phyloP scores from a whole-genome alignment of 2,888 invertebrate genomes.

The Lathronympha strigana region DNA sequence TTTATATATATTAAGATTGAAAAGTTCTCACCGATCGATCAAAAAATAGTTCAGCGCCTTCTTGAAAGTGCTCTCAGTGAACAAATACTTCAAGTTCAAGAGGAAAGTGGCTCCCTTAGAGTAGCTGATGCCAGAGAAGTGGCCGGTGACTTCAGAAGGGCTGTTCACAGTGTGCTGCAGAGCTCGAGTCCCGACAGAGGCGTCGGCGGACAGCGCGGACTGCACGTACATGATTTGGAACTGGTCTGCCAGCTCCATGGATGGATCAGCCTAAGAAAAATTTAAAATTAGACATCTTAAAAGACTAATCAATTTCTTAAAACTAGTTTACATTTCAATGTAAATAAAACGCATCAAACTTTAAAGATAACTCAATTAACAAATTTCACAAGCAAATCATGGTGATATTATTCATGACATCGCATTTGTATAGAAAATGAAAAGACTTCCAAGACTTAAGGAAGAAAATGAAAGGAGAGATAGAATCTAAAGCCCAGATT shows the following conservation, averaged over 20 bases:
- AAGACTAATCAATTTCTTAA: too few species aligned
- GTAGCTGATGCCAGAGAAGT: slow-evolving; percentile 88
- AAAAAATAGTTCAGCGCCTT: slow-evolving; percentile 83
- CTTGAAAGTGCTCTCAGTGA: slow-evolving; percentile 83
- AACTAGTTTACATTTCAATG: too few species aligned
- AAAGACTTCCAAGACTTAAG: too few species aligned
- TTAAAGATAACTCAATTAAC: too few species aligned
- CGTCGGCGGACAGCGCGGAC: slow-evolving; percentile 79
- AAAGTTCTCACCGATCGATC: slow-evolving; percentile 65
- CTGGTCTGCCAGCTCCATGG: slow-evolving; percentile 86
- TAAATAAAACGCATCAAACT: too few species aligned
- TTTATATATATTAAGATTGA: too few species aligned
- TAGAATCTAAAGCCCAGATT: too few species aligned
- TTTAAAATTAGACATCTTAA: background rate
- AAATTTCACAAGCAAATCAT: too few species aligned
- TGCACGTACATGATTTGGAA: slow-evolving; percentile 89
- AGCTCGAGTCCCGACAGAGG: slow-evolving; percentile 76
- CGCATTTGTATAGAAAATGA: too few species aligned
- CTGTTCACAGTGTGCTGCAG: slow-evolving; percentile 84
- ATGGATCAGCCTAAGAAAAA: slow-evolving; percentile 57
- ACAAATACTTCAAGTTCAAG: slow-evolving; percentile 86
- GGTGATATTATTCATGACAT: too few species aligned
- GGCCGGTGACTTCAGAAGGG: slow-evolving; percentile 84
- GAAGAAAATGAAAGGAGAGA: too few species aligned
- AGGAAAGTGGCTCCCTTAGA: slow-evolving; percentile 86